Evolutionary conservation across 2,888 invertebrate genomes (phyloP), one percentile per base, ranked within the genome.

Genomic region (Griposia aprilina): DNA sequence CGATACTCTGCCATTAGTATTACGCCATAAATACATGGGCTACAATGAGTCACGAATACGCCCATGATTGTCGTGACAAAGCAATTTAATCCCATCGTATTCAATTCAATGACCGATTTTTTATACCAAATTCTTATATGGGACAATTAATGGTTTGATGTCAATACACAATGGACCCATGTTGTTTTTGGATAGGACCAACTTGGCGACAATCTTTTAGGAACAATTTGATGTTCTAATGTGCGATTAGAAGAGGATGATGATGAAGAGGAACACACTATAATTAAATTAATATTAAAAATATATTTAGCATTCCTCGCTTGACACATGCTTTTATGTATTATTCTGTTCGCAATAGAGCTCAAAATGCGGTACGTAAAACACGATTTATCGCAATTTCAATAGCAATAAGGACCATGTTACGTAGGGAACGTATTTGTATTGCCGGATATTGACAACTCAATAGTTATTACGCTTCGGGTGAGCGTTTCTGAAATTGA

Each of bases 361-460:
- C 13, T 48, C 59, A 85, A 81, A 74, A 68, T 73, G 20, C 63
- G 23, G 13, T 59, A 65, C 15, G 1, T 17, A 55, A 11, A n/a
- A 52, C 20, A 48, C 30, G 36, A 84, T 80, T 59, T 50, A 80
- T 62, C n/a, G 26, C 48, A 73, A 81, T 66, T 82, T 66, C 36
- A 74, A 48, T 66, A n/a, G 48, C 45, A 60, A n/a, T 73, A 63
- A 59, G 66, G 26, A 20, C 66, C 85, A 17, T 55, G 26, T 68
- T 68, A 67, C 50, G 57, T 59, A 67, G 72, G 57, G 45, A 68
- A 81, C 68, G 74, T 81, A 81, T 81, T 84, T 85, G 81, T 69
- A 68, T 65, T 65, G 59, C 63, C 63, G 74, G 81, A 73, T 74
- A 74, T 81, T 81, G 81, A 81, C 85, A 81, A 85, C 85, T 85